phyloP scores from a whole-genome alignment of 2,113 vertebrate genomes.

The Tenrec ecaudatus region DNA sequence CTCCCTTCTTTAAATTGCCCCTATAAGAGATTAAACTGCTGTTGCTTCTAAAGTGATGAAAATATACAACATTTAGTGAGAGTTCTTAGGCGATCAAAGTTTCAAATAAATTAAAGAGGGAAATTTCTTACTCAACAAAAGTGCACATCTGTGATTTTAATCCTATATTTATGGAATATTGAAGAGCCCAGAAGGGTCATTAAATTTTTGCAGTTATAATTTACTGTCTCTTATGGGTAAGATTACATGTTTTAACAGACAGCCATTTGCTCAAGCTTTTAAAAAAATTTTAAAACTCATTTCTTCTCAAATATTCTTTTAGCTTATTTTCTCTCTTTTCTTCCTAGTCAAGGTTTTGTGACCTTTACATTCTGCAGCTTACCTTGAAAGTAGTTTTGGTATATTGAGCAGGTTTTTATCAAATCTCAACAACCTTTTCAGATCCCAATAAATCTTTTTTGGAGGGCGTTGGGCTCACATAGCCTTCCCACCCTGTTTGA shows the following conservation, averaged over 20 bases:
- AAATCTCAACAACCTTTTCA: conserved; percentile 3
- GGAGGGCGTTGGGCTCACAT: not conserved
- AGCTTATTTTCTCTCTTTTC: conserved; percentile 64
- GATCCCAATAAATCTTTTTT: not conserved
- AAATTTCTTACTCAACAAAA: conserved; percentile 57
- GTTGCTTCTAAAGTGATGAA: conserved; percentile 6
- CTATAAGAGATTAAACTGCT: not conserved
- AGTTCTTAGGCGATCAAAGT: conserved; percentile 19
- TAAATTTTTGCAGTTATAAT: conserved; percentile 77
- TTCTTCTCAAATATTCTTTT: conserved; percentile 54
- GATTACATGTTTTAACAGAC: conserved; percentile 74
- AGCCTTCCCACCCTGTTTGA: not conserved
- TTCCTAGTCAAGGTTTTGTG: conserved; percentile 39
- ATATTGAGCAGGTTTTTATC: conserved; percentile 30
- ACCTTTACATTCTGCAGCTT: not conserved
- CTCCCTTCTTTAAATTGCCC: not conserved
- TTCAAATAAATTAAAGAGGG: conserved; percentile 40
- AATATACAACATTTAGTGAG: not conserved
- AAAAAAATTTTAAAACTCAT: not conserved
- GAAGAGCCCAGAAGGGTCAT: conserved; percentile 49
- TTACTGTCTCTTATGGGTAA: conserved; percentile 62
- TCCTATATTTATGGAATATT: conserved; percentile 68
- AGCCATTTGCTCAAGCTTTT: conserved; percentile 35
- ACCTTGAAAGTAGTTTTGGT: not conserved
- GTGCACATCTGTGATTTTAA: conserved; percentile 62